A percentile compares a stretch with the other conserved stretches of the same genome.
These are phyloP conservation scores for Synanceia verrucosa DNA, from an alignment of 2,797 vertebrate species.

Conservation along the genomic window DNA sequence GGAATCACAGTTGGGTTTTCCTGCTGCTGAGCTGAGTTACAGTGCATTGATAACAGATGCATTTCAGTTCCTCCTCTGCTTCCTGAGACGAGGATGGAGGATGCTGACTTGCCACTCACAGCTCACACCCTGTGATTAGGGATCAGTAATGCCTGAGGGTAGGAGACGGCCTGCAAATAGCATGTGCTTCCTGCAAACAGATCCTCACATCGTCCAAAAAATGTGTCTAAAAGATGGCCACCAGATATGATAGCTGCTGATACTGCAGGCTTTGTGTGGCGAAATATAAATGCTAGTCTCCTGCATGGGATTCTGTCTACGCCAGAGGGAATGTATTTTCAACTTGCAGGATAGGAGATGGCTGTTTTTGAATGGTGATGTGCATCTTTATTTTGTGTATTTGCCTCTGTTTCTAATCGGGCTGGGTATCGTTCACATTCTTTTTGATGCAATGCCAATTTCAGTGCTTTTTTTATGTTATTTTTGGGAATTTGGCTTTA, in stretches of 20 bases:
- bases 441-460: no score
- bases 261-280: neutral
- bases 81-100: conserved; percentile 30
- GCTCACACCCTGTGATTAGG: conserved; percentile 68
- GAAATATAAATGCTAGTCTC: neutral
- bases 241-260: conserved; percentile 11
- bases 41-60: conserved; percentile 46
- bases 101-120: conserved; percentile 49
- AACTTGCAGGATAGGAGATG: neutral
- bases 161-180: conserved; percentile 44
- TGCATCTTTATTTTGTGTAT: neutral
- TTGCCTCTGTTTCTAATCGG: neutral
- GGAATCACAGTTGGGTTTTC: neutral
- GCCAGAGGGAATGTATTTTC: neutral
- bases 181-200: conserved; percentile 46
- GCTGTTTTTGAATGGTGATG: neutral
- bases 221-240: neutral
- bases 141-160: conserved; percentile 51
- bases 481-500: no score
- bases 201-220: conserved; percentile 32
- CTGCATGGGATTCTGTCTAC: neutral
- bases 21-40: neutral
- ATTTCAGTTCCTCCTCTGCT: conserved; percentile 22
- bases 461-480: no score
- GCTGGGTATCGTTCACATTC: neutral